These are phyloP conservation scores for Diachasma alloeum DNA, from an alignment of 1,140 invertebrate species.

Conservation along the genomic window DNA sequence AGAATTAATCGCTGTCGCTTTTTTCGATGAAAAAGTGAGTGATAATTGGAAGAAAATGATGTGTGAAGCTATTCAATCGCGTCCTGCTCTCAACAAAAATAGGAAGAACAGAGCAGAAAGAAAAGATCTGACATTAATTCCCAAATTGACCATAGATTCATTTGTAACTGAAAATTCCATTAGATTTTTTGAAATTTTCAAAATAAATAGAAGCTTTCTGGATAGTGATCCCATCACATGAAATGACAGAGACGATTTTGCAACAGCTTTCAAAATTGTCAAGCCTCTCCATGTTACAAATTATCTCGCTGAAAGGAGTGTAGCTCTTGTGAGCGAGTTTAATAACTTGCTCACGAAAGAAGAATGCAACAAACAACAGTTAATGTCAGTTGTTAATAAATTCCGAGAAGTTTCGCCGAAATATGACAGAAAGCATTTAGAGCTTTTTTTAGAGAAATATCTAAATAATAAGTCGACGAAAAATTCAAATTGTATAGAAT, in stretches of 20 bases:
- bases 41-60: slow-evolving; percentile 31
- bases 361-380: no score
- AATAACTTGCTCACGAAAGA: no score
- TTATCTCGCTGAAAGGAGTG: not conserved
- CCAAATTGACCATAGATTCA: not conserved
- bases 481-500: no score
- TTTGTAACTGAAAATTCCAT: not conserved
- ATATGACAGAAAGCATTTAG: no score
- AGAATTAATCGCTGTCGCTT: no score
- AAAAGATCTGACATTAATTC: not conserved
- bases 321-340: not conserved
- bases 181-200: not conserved
- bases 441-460: no score
- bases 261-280: not conserved
- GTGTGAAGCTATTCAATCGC: slow-evolving; percentile 14
- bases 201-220: not conserved
- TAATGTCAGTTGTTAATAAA: no score
- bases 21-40: no score
- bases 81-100: not conserved
- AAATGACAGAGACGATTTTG: not conserved
- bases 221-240: not conserved
- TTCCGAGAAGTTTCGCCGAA: no score
- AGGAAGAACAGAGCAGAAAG: not conserved
- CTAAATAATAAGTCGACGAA: no score
- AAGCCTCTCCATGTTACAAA: not conserved